phyloP scores from a whole-genome alignment of 2,888 invertebrate genomes.

The Drosophila birchii region DNA sequence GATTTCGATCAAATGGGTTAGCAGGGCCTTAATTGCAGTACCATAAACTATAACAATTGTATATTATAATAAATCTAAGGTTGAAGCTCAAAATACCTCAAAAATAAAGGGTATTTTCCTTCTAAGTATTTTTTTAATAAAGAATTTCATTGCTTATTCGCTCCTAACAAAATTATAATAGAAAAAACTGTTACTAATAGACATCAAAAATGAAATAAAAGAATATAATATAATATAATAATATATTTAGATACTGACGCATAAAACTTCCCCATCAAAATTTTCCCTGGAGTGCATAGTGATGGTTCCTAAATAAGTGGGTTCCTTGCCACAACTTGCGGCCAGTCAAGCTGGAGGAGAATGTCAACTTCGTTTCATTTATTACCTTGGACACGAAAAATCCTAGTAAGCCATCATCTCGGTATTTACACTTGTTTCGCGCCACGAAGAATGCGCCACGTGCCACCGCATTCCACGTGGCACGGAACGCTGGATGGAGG shows the following conservation, averaged over 20 bases:
- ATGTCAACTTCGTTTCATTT: slow-evolving; percentile 65
- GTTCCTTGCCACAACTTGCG: slow-evolving; percentile 16
- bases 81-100: no score
- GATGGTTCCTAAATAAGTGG: not conserved
- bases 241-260: not conserved
- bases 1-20: not conserved
- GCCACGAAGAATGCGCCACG: slow-evolving; percentile 33
- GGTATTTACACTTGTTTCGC: slow-evolving; percentile 75
- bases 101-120: no score
- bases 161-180: no score
- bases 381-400: slow-evolving; percentile 71
- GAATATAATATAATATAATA: no score
- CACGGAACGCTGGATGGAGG: slow-evolving; percentile 37
- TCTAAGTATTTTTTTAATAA: no score
- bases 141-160: no score
- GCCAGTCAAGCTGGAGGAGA: slow-evolving; percentile 15
- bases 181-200: no score
- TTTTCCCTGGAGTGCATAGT: slow-evolving; percentile 21
- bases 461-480: slow-evolving; percentile 50
- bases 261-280: not conserved
- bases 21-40: not conserved
- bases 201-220: no score
- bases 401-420: slow-evolving; percentile 69
- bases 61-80: no score
- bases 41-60: not conserved